Evolutionary conservation across 1,140 invertebrate genomes (phyloP), one percentile per base, ranked within the genome.

Genomic region (Drosophila sturtevanti): DNA sequence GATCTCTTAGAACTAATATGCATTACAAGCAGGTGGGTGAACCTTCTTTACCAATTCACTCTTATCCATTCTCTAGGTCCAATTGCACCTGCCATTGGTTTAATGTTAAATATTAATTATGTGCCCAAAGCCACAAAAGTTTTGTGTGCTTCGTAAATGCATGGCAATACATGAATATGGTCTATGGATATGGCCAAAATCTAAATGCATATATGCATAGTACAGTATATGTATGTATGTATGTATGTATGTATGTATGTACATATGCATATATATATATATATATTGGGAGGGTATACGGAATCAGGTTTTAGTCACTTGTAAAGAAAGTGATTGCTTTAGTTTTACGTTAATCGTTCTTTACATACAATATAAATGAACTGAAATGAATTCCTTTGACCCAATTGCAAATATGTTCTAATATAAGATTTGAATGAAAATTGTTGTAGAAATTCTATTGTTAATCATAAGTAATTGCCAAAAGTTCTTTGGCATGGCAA

Each of bases 71-170:
- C 16, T 10, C 4, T 10, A n/a, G 12, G 5, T 4, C 4, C 4
- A 38, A 14, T 18, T 41, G 14, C 27, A 31, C 7, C 38, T 16
- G 4, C 6, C 16, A 18, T 18, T 6, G 0, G 41, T 44, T 44
- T 44, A 9, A 22, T 75, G 68, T 75, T 75, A 52, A 65, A 70
- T 65, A 75, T 75, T 71, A 71, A 75, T 75, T 63, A 27, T 37
- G 60, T 38, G 37, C 22, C n/a, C 27, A 38, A 58, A 48, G 18
- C 41, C 44, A 27, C 51, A 55, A 9, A 48, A 14, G 35, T 11
- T 48, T 34, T 41, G 37, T 41, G 37, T 37, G 61, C 64, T 65
- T 72, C 72, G 84, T n/a, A 82, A 82, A 82, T 84, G 75, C 76
- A 84, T 84, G 71, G 27, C 10, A 27, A 27, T 34, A 75, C 58